phyloP scores from a whole-genome alignment of 2,113 vertebrate genomes.

The Oncorhynchus mykiss region DNA sequence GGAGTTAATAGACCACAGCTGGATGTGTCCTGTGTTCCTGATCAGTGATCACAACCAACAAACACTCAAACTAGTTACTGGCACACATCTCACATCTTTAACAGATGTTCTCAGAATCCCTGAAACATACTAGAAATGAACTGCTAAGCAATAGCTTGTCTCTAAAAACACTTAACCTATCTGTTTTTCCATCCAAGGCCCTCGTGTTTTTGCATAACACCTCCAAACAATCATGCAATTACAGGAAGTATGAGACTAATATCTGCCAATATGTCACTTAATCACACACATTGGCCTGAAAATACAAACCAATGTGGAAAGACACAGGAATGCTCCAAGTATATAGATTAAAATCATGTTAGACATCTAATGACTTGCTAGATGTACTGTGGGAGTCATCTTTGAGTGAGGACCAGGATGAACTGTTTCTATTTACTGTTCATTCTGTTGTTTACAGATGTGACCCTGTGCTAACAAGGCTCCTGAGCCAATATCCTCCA shows the following conservation, averaged over 20 bases:
- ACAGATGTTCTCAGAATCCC: too few relatives aligned
- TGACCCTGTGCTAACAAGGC: not conserved
- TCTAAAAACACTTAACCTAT: too few relatives aligned
- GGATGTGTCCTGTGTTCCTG: too few relatives aligned
- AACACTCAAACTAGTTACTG: too few relatives aligned
- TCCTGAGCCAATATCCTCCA: not conserved
- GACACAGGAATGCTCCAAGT: not conserved
- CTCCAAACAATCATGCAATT: not conserved
- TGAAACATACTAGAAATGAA: too few relatives aligned
- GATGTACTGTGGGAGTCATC: not conserved
- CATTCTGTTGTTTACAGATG: constrained; percentile 2
- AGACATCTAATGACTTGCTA: not conserved
- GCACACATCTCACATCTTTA: too few relatives aligned
- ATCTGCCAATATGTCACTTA: not conserved
- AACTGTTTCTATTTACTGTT: not conserved
- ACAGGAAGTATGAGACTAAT: not conserved
- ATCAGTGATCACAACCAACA: too few relatives aligned
- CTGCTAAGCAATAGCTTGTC: too few relatives aligned
- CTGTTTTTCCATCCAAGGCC: too few relatives aligned
- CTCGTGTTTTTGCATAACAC: too few relatives aligned
- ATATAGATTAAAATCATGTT: not conserved
- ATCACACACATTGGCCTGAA: not conserved
- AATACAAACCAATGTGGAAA: not conserved
- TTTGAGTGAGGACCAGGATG: not conserved
- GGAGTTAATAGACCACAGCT: too few relatives aligned